Evolutionary conservation across 1,140 invertebrate genomes (phyloP), one percentile per base, ranked within the genome.

Genomic region (Dysdera silvatica): DNA sequence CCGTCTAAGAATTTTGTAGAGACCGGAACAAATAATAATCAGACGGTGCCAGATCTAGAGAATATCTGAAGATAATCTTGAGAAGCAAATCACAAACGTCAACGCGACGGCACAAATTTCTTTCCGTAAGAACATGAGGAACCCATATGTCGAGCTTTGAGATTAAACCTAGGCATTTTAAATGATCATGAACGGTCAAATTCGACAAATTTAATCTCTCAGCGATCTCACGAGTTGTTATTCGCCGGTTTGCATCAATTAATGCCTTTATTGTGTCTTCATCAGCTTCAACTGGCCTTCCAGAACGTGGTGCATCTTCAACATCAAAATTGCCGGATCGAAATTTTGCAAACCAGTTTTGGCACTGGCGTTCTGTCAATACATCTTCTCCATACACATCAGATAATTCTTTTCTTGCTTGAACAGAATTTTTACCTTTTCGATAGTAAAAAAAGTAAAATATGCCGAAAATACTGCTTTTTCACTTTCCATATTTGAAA

Each of bases 271-370:
- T 51, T 8, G 5, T 29, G 7, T 18, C 23, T 51, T 51, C 48
- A 51, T 32, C 48, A 31, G 48, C 48, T 51, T 51, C 6, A 51
- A 51, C 29, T 16, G 28, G 48, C 29, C 26, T 51, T 31, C 48
- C 48, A 51, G 41, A 43, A 43, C 6, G 41, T 43, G 6, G 41
- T 6, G 48, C 48, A 51, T 31, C 29, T 51, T 32, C 48, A 31
- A 51, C 3, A 32, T 51, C 48, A 29, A 51, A 51, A 51, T 51
- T 31, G 12, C 48, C 29, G 28, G 28, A 51, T 31, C 26, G 29
- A 51, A 51, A 51, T 51, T 32, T 16, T 51, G 26, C 48, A 51
- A 51, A 51, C n/a, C 48, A 31, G 26, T 51, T 51, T 31, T 51
- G 26, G 26, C 7, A 31, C 26, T 32, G 4, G 20, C 12, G 28